These are phyloP conservation scores for Litocranius walleri DNA, from an alignment of 2,113 vertebrate genomes.

Conservation along the genomic window DNA sequence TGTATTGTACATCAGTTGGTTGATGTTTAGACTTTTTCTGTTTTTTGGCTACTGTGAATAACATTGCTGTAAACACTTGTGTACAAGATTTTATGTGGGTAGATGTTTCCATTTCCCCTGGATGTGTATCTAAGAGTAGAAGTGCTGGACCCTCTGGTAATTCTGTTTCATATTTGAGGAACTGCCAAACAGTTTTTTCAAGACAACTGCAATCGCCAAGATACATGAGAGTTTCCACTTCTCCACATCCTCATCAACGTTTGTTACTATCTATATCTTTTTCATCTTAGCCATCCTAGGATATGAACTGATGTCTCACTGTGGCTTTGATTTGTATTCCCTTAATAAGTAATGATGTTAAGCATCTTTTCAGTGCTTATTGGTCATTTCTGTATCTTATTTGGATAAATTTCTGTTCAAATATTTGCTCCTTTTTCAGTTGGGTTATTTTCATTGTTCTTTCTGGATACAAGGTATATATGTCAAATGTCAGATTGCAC, in stretches of 20 bases:
- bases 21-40: neutral
- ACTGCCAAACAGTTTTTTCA: neutral
- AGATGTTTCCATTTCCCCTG: neutral
- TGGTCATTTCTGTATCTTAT: neutral
- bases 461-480: neutral
- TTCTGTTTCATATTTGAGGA: neutral
- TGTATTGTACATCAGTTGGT: neutral
- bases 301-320: neutral
- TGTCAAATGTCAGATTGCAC: neutral
- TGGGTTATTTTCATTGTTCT: neutral
- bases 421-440: neutral
- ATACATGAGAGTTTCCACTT: neutral
- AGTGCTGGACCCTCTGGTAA: neutral
- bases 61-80: neutral
- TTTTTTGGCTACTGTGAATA: neutral
- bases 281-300: neutral
- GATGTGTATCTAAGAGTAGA: neutral
- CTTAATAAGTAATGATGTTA: neutral
- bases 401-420: neutral
- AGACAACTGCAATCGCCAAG: neutral
- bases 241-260: neutral
- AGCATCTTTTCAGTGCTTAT: neutral
- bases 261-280: neutral
- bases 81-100: neutral
- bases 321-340: neutral